phyloP scores from a whole-genome alignment of 1,140 invertebrate genomes.

The Coelopa frigida region DNA sequence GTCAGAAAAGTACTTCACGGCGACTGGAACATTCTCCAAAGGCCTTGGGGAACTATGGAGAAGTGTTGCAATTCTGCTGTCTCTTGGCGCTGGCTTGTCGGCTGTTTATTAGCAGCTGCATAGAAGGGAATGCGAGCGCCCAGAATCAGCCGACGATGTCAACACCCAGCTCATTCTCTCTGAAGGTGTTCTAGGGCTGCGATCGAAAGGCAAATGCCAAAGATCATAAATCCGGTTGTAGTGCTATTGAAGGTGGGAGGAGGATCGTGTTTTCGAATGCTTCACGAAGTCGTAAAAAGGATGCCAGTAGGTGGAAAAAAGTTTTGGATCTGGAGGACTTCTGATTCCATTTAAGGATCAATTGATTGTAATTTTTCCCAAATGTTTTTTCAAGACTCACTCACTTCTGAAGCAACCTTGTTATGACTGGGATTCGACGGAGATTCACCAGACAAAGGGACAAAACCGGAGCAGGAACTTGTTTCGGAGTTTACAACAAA shows the following conservation, averaged over 20 bases:
- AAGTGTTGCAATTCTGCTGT: not conserved
- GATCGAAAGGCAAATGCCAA: not conserved
- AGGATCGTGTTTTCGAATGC: not conserved
- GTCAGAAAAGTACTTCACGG: too few relatives aligned
- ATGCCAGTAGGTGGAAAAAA: too few relatives aligned
- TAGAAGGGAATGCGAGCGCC: not conserved
- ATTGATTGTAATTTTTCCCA: not conserved
- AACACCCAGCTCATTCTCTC: not conserved
- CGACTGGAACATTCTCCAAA: too few relatives aligned
- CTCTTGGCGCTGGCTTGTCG: not conserved
- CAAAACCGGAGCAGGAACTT: too few relatives aligned
- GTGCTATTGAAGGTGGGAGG: not conserved
- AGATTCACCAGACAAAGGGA: too few relatives aligned
- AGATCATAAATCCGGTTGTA: not conserved
- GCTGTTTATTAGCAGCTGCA: not conserved
- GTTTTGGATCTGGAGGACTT: too few relatives aligned
- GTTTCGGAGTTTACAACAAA: too few relatives aligned
- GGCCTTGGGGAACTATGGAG: not conserved
- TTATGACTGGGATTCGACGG: too few relatives aligned
- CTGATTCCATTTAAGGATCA: too few relatives aligned
- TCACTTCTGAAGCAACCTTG: too few relatives aligned
- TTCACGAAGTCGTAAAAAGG: not conserved
- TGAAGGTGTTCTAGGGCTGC: not conserved
- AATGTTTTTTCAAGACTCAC: too few relatives aligned
- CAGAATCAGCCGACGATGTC: not conserved